These are phyloP conservation scores for Lineus longissimus DNA, from an alignment of 1,140 invertebrate genomes.

Conservation along the genomic window DNA sequence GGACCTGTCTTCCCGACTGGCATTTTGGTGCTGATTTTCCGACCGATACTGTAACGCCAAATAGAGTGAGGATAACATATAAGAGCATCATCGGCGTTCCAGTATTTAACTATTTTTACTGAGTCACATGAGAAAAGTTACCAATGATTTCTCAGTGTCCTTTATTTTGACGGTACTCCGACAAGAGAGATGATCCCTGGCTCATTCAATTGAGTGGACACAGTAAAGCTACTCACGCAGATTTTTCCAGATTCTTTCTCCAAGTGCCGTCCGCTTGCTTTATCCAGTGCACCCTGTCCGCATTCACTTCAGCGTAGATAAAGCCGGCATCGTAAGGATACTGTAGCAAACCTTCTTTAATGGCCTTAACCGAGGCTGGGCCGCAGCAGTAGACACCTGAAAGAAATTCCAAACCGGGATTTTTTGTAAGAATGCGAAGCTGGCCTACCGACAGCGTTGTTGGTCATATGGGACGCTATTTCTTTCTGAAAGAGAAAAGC, in stretches of 20 bases:
- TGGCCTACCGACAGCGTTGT: neutral
- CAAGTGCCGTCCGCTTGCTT: slow-evolving; percentile 31
- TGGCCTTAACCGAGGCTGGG: slow-evolving; percentile 65
- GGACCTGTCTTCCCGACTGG: slow-evolving; percentile 70
- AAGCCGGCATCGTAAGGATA: slow-evolving; percentile 72
- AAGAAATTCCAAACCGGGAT: neutral
- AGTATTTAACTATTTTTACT: slow-evolving; percentile 54
- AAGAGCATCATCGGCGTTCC: neutral
- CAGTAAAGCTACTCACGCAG: slow-evolving; percentile 12
- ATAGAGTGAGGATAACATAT: neutral
- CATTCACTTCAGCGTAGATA: slow-evolving; percentile 75
- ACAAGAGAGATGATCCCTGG: neutral
- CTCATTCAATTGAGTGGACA: neutral
- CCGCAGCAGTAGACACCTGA: slow-evolving; percentile 62
- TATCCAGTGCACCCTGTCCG: slow-evolving; percentile 65
- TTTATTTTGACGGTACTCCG: no score
- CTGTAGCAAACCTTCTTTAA: slow-evolving; percentile 67
- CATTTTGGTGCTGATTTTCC: slow-evolving; percentile 86
- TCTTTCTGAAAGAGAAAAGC: no score
- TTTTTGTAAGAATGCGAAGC: neutral
- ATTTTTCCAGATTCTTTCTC: slow-evolving; percentile 32
- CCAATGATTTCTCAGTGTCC: slow-evolving; percentile 3
- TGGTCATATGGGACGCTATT: no score
- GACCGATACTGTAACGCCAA: no score
- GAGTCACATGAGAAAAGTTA: slow-evolving; percentile 16